phyloP scores from a whole-genome alignment of 2,888 invertebrate genomes.

The Nephrocerus scutellatus region DNA sequence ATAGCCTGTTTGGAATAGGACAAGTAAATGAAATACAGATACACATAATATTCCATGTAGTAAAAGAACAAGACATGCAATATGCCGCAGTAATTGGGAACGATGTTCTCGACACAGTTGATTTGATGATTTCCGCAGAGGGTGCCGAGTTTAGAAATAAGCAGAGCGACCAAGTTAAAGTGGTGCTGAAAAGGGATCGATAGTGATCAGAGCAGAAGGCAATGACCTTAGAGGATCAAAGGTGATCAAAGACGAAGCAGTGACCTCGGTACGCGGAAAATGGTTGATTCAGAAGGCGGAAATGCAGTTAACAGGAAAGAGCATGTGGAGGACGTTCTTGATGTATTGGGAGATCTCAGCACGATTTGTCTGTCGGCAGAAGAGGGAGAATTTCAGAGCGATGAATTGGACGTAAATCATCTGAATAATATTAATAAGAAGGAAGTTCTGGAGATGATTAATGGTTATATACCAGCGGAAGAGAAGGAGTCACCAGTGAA shows the following conservation, averaged over 20 bases:
- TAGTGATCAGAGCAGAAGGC: too few species aligned
- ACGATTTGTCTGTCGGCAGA: conserved; percentile 1
- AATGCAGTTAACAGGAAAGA: too few species aligned
- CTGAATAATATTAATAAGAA: background rate
- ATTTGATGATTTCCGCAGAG: conserved; percentile 1
- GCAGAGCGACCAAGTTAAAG: conserved; percentile 2
- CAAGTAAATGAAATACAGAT: background rate
- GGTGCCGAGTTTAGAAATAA: conserved; percentile 4
- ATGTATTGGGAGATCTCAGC: background rate
- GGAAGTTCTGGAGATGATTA: conserved; percentile 1
- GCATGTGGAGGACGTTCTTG: too few species aligned
- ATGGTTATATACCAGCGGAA: background rate
- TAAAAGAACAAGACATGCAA: conserved; percentile 3
- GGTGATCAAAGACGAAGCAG: background rate
- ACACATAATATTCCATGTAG: conserved; percentile 1
- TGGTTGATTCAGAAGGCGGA: background rate
- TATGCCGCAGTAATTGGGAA: background rate
- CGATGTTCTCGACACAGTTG: background rate
- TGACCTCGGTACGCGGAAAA: background rate
- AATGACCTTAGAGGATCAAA: too few species aligned
- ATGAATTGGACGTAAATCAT: conserved; percentile 2
- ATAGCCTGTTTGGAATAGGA: conserved; percentile 3
- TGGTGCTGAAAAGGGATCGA: background rate
- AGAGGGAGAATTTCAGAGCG: conserved; percentile 1
- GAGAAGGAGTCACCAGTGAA: conserved; percentile 2